Conservation (phyloP, 2,113 vertebrate genomes). For the Phylloscopus trochilus region DNA sequence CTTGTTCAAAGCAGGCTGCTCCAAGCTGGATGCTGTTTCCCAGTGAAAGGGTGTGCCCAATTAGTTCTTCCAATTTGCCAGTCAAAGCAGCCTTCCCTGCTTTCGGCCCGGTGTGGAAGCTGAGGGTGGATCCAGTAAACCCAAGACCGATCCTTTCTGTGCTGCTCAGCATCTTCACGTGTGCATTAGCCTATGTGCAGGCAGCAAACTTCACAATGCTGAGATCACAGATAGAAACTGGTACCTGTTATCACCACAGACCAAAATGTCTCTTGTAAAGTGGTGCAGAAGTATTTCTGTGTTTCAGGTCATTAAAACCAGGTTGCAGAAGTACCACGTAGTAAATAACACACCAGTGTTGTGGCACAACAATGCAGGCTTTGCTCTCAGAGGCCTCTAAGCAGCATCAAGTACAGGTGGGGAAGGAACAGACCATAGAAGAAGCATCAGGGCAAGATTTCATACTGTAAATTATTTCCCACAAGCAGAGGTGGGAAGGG, state of each 20-base stretch:
- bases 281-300: not conserved
- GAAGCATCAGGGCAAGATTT: not conserved
- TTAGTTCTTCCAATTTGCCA: not conserved
- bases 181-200: not conserved
- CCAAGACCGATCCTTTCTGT: not conserved
- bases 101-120: not conserved
- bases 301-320: not conserved
- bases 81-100: not conserved
- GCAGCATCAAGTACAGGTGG: not conserved
- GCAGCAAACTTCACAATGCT: not conserved
- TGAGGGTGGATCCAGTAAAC: not conserved
- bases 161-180: not conserved
- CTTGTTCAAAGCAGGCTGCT: not conserved
- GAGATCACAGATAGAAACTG: not conserved
- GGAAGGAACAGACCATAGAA: not conserved
- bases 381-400: not conserved
- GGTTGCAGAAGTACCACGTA: not conserved
- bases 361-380: not conserved
- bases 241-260: not conserved
- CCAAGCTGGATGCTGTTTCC: not conserved
- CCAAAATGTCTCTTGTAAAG: not conserved
- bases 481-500: not conserved
- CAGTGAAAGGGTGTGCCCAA: not conserved
- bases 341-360: not conserved
- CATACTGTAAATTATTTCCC: not conserved